Conservation (phyloP, 2,888 invertebrate species). For the Cyclophora albipunctata region DNA sequence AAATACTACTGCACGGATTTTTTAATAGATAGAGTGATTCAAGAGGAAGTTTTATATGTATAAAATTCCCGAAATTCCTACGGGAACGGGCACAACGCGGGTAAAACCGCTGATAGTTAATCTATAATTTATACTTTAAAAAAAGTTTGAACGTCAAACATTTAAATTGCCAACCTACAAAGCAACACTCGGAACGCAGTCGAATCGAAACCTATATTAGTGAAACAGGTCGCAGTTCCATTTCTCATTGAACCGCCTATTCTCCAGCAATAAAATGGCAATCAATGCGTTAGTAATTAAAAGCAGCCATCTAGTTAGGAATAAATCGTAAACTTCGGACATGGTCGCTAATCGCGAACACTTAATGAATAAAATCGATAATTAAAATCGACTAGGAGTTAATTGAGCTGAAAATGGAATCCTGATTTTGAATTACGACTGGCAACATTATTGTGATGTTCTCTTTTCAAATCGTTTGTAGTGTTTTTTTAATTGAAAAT, state of each 20-base stretch:
- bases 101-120: no score
- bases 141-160: no score
- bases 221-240: no score
- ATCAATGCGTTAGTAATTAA: slow-evolving; percentile 63
- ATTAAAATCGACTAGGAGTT: slow-evolving; percentile 62
- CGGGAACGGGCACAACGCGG: no score
- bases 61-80: no score
- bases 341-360: slow-evolving; percentile 68
- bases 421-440: slow-evolving; percentile 33
- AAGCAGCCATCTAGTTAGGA: slow-evolving; percentile 36
- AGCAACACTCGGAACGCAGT: no score
- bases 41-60: no score
- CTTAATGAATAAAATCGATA: slow-evolving; percentile 68
- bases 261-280: slow-evolving; percentile 41
- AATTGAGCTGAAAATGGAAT: slow-evolving; percentile 72
- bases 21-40: no score
- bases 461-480: slow-evolving; percentile 5
- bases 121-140: no score
- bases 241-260: slow-evolving; percentile 1
- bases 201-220: no score
- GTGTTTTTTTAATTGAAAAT: slow-evolving; percentile 1
- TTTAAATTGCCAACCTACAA: no score
- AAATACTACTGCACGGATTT: no score
- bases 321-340: slow-evolving; percentile 62
- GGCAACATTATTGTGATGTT: not conserved